phyloP scores from a whole-genome alignment of 2,888 invertebrate genomes.

The Heliconius cydno region DNA sequence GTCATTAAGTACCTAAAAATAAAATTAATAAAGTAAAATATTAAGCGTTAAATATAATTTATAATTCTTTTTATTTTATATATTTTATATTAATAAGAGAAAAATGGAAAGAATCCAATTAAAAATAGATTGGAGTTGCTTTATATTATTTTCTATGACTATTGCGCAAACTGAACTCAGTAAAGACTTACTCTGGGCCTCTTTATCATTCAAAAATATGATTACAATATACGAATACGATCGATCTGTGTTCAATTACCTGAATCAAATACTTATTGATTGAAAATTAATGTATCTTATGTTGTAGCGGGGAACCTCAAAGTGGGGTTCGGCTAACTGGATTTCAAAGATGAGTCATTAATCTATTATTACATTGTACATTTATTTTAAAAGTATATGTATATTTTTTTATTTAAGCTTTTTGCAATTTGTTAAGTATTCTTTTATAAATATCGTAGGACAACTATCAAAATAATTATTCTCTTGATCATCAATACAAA shows the following conservation, averaged over 20 bases:
- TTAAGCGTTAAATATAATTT: not conserved
- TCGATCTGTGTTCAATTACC: conserved; percentile 38
- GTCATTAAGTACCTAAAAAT: too few relatives aligned
- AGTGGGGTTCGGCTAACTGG: not conserved
- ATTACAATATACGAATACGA: conserved; percentile 31
- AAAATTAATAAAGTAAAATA: too few relatives aligned
- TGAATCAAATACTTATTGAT: conserved; percentile 44
- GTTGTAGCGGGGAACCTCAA: not conserved
- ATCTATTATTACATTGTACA: not conserved
- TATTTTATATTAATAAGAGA: not conserved
- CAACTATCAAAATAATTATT: too few relatives aligned
- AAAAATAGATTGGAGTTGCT: conserved; percentile 4
- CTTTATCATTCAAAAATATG: conserved; percentile 20
- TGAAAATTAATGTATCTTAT: conserved; percentile 38
- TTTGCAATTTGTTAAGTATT: too few relatives aligned
- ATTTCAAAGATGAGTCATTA: not conserved
- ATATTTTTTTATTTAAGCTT: not conserved
- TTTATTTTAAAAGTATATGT: not conserved
- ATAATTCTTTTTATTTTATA: not conserved
- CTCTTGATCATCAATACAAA: too few relatives aligned
- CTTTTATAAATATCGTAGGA: too few relatives aligned
- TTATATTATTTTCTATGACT: not conserved
- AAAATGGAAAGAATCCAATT: not conserved
- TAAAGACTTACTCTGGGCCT: conserved; percentile 1
- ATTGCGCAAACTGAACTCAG: conserved; percentile 16